A percentile compares a stretch with the other conserved stretches of the same genome.
Conservation (phyloP, 2,888 invertebrate genomes). For the Luperina nickerlii region DNA sequence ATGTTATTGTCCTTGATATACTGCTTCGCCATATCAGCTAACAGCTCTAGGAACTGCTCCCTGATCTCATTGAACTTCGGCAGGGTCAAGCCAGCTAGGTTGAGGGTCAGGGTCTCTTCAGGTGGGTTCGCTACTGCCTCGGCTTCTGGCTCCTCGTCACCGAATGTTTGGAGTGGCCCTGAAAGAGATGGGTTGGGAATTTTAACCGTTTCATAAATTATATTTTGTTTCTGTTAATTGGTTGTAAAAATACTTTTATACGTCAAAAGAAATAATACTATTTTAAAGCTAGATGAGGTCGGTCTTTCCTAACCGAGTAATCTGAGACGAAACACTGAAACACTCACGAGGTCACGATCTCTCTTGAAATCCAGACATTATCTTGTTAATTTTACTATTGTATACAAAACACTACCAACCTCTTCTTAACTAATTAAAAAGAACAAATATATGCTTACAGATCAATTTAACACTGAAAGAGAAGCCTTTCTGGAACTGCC, state of each 20-base stretch:
- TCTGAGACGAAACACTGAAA: neutral
- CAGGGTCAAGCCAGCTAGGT: slow-evolving; percentile 76
- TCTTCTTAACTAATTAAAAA: neutral
- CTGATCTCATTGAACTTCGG: slow-evolving; percentile 72
- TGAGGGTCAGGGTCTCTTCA: slow-evolving; percentile 72
- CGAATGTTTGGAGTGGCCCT: slow-evolving; percentile 66
- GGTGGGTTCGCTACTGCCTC: slow-evolving; percentile 73
- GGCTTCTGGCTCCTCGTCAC: slow-evolving; percentile 69
- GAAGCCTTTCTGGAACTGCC: slow-evolving; percentile 76
- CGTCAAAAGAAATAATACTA: neutral
- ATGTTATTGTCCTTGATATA: slow-evolving; percentile 80
- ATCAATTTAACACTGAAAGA: slow-evolving; percentile 79
- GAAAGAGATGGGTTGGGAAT: slow-evolving; percentile 12
- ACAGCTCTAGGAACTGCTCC: slow-evolving; percentile 76
- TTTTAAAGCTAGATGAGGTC: neutral
- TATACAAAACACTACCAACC: neutral
- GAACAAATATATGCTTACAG: slow-evolving; percentile 72
- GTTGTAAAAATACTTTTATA: neutral
- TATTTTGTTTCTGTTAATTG: neutral
- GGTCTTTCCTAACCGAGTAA: neutral
- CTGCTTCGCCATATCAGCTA: slow-evolving; percentile 84
- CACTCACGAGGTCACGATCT: neutral
- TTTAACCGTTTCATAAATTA: neutral
- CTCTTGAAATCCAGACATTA: neutral
- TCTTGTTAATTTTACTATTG: neutral